Percentiles rank a stretch among this genome's conserved stretches.
Conservation (phyloP, 2,113 vertebrate genomes). For the Rhinopomastus cyanomelas region DNA sequence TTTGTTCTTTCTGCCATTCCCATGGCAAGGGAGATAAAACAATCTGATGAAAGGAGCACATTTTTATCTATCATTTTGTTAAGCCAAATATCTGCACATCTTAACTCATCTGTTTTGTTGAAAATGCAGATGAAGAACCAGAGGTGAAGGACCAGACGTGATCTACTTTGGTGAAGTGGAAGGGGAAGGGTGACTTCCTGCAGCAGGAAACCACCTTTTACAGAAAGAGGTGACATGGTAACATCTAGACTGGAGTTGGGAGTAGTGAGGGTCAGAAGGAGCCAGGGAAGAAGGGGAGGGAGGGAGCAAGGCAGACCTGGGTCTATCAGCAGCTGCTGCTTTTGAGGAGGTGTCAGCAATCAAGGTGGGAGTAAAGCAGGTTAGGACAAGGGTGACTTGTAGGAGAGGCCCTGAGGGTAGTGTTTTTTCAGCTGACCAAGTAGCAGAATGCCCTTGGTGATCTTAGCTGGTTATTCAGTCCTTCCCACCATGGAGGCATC, state of each 20-base stretch:
- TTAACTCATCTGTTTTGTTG: not conserved
- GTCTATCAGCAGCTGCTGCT: not conserved
- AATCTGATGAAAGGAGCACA: not conserved
- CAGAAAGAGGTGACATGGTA: not conserved
- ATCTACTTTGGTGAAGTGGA: not conserved
- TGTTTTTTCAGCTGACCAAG: not conserved
- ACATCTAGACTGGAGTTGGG: not conserved
- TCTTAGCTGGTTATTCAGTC: not conserved
- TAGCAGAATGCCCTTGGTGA: not conserved
- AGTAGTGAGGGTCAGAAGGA: fast-evolving
- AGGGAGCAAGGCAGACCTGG: not conserved
- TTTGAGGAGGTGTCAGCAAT: not conserved
- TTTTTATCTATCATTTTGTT: not conserved
- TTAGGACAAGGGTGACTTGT: not conserved
- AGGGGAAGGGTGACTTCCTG: constrained; percentile 12
- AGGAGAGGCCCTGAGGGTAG: not conserved
- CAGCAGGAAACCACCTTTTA: not conserved
- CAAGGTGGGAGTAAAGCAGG: not conserved
- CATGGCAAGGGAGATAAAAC: not conserved
- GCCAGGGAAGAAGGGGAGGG: fast-evolving
- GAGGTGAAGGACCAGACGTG: not conserved
- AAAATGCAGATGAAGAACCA: too few species aligned
- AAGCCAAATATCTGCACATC: not conserved
- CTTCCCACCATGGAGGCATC: fast-evolving
- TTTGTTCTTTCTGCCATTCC: not conserved